Evolutionary conservation across 1,140 invertebrate genomes (phyloP).

Genomic region (Tetramorium parvispinum): DNA sequence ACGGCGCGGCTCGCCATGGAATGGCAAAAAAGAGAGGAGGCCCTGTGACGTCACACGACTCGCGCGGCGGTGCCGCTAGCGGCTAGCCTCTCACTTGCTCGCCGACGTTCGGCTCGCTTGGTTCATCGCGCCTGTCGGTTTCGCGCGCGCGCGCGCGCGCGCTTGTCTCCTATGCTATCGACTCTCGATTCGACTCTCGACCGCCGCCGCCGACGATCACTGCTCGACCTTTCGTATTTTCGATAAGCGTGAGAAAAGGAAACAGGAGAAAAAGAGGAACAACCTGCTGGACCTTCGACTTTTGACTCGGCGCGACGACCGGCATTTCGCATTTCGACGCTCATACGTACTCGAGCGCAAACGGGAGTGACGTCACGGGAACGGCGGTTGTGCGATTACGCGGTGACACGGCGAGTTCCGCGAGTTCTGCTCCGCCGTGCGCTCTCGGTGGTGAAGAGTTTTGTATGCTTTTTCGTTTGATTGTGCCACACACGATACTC

Average conservation of each 20-base stretch:
- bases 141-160: too few species aligned
- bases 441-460: conserved; percentile 54
- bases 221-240: neutral
- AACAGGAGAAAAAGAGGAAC: neutral
- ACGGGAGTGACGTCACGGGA: conserved; percentile 36
- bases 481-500: conserved; percentile 66
- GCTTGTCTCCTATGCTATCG: neutral
- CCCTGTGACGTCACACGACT: conserved; percentile 81
- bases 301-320: neutral
- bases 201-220: neutral
- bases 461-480: conserved; percentile 37
- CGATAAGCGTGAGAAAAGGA: neutral
- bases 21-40: conserved; percentile 80
- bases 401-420: conserved; percentile 29
- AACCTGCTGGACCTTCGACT: neutral
- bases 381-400: conserved; percentile 55
- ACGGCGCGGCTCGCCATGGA: conserved; percentile 75
- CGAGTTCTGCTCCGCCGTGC: conserved; percentile 11
- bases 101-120: conserved; percentile 79
- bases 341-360: neutral
- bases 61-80: conserved; percentile 81
- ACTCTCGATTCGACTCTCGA: neutral
- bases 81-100: conserved; percentile 83
- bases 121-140: conserved; percentile 73
- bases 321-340: neutral